Evolutionary conservation across 2,797 vertebrate species (phyloP).

Genomic region (Urosaurus nigricauda): DNA sequence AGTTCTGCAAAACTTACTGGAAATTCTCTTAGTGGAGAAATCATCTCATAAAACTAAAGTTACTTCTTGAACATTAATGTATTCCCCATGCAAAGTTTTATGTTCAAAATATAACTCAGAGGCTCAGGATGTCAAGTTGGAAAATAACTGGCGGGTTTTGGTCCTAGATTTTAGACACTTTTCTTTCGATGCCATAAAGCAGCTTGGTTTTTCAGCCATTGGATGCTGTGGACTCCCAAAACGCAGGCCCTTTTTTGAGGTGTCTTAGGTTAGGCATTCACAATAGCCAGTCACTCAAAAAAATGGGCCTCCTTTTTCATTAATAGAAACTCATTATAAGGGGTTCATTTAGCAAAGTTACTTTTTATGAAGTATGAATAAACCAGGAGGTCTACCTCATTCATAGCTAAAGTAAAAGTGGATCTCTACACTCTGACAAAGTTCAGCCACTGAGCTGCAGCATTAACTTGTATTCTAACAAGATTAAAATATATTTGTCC

Average conservation of each 20-base stretch:
- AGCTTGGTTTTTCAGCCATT: not conserved
- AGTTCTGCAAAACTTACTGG: not conserved
- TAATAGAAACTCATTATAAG: constrained; percentile 50
- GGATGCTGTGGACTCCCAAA: rapidly evolving
- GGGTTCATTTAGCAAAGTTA: constrained; percentile 76
- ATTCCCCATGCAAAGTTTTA: constrained; percentile 40
- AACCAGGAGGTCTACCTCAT: constrained; percentile 83
- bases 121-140: not conserved
- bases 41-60: constrained; percentile 33
- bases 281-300: rapidly evolving
- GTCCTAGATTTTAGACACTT: constrained; percentile 33
- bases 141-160: not conserved
- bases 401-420: constrained; percentile 89
- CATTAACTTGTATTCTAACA: constrained; percentile 99
- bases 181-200: rapidly evolving
- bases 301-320: constrained; percentile 5
- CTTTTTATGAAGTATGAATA: constrained; percentile 80
- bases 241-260: not conserved
- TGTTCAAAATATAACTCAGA: constrained; percentile 47
- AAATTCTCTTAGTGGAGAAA: rapidly evolving
- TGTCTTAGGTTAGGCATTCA: constrained; percentile 24
- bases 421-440: constrained; percentile 89
- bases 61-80: constrained; percentile 36
- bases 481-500: constrained; percentile 99
- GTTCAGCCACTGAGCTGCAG: constrained; percentile 91